Percentiles rank a stretch among this genome's conserved stretches.
These are phyloP conservation scores for Pogonomyrmex barbatus DNA, from an alignment of 1,140 invertebrate genomes.

Conservation along the genomic window DNA sequence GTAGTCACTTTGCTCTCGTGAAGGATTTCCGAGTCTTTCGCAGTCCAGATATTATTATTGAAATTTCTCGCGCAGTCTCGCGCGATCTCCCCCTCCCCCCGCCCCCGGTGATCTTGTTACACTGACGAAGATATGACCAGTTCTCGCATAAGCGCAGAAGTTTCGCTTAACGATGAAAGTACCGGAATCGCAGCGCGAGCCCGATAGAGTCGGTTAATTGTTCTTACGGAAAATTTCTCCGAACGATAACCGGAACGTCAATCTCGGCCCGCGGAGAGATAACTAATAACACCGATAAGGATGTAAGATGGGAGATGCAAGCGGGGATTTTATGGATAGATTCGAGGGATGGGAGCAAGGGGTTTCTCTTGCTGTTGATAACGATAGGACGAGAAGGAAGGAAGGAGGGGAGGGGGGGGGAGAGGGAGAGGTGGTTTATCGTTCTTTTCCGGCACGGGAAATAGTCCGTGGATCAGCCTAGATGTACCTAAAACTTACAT, in stretches of 20 bases:
- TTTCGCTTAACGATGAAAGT: slow-evolving; percentile 81
- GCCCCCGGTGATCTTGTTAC: slow-evolving; percentile 49
- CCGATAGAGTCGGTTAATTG: slow-evolving; percentile 80
- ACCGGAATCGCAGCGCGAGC: slow-evolving; percentile 70
- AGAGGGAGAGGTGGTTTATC: slow-evolving; percentile 67
- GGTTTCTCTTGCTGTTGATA: slow-evolving; percentile 43
- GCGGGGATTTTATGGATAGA: slow-evolving; percentile 28
- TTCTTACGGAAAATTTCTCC: slow-evolving; percentile 78
- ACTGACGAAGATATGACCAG: slow-evolving; percentile 67
- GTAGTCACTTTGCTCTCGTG: neutral
- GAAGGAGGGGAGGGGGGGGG: too few relatives aligned
- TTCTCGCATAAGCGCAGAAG: slow-evolving; percentile 63
- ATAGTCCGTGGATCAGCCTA: slow-evolving; percentile 75
- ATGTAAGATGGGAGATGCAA: slow-evolving; percentile 1
- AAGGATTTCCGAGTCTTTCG: slow-evolving; percentile 26
- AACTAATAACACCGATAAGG: slow-evolving; percentile 65
- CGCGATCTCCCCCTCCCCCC: slow-evolving; percentile 15
- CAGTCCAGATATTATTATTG: slow-evolving; percentile 40
- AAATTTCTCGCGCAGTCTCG: slow-evolving; percentile 15
- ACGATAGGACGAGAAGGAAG: slow-evolving; percentile 11
- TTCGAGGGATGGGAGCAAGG: slow-evolving; percentile 47
- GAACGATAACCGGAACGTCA: slow-evolving; percentile 78
- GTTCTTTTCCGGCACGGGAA: slow-evolving; percentile 75
- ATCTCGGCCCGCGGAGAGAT: slow-evolving; percentile 71
- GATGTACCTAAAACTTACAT: slow-evolving; percentile 82